Evolutionary conservation across 2,888 invertebrate genomes (phyloP).

Genomic region (Mesochorus sp.): DNA sequence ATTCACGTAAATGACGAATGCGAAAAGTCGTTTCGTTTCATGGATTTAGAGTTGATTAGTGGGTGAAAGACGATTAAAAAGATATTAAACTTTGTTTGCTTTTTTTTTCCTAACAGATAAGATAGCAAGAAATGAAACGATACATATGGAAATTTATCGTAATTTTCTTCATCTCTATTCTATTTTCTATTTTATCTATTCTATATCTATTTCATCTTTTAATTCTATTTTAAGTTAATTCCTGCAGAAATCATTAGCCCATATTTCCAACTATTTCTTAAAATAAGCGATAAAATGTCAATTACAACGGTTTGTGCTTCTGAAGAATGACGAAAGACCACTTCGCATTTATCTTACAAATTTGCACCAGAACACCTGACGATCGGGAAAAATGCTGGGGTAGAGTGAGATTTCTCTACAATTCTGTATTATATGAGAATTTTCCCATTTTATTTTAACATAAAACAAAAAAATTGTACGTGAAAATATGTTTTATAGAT

Average conservation of each 20-base stretch:
- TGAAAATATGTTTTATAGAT: no score
- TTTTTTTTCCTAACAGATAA: no score
- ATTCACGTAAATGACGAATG: conserved; percentile 12
- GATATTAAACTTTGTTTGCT: no score
- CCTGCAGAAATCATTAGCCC: neutral
- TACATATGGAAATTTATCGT: no score
- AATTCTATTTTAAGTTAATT: conserved; percentile 2
- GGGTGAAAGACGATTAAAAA: neutral
- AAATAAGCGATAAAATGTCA: conserved; percentile 20
- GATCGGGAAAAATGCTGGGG: neutral
- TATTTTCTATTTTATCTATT: no score
- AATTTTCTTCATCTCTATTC: no score
- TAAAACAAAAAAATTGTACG: no score
- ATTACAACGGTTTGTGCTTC: neutral
- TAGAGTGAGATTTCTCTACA: neutral
- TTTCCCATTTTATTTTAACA: no score
- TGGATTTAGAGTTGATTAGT: neutral
- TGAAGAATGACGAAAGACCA: neutral
- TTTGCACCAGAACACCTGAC: neutral
- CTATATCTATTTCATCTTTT: neutral
- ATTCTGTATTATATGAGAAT: no score
- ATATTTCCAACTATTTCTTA: conserved; percentile 17
- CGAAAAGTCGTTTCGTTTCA: neutral
- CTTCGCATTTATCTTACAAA: neutral
- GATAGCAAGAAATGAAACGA: no score